Conservation (phyloP, 2,113 vertebrate species). For the Ranitomeya variabilis region DNA sequence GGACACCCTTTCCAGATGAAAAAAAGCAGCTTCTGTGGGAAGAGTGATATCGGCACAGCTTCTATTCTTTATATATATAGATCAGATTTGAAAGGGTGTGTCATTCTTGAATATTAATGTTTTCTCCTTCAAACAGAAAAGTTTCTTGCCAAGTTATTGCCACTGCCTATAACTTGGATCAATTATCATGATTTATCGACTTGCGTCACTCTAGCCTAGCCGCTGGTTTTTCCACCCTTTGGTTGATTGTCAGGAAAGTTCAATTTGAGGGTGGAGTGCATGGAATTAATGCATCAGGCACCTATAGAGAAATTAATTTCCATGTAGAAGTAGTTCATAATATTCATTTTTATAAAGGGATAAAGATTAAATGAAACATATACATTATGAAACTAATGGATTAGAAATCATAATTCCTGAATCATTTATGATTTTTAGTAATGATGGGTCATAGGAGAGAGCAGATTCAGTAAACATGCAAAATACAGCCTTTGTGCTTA, state of each 20-base stretch:
- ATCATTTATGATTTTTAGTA: no score
- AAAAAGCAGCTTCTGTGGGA: conserved; percentile 26
- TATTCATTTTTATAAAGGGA: not conserved
- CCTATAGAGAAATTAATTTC: conserved; percentile 5
- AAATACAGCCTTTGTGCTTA: not conserved
- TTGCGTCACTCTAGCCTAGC: conserved; percentile 39
- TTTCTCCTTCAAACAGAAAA: conserved; percentile 23
- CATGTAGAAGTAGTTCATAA: not conserved
- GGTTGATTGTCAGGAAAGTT: conserved; percentile 24
- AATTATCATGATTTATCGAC: conserved; percentile 49
- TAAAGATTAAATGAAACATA: not conserved
- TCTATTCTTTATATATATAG: conserved; percentile 42
- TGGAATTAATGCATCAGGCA: not conserved
- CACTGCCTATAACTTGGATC: conserved; percentile 40
- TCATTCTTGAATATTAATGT: conserved; percentile 28
- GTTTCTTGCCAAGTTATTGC: conserved; percentile 46
- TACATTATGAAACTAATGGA: not conserved
- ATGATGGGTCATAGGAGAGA: not conserved
- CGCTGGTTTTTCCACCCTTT: conserved; percentile 14
- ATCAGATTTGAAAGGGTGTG: conserved; percentile 48
- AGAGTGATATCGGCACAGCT: conserved; percentile 15
- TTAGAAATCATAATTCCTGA: not conserved
- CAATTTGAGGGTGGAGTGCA: conserved; percentile 45
- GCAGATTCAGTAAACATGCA: not conserved
- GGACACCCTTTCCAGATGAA: conserved; percentile 15